phyloP scores from a whole-genome alignment of 2,113 vertebrate species.

The Nasalis larvatus region DNA sequence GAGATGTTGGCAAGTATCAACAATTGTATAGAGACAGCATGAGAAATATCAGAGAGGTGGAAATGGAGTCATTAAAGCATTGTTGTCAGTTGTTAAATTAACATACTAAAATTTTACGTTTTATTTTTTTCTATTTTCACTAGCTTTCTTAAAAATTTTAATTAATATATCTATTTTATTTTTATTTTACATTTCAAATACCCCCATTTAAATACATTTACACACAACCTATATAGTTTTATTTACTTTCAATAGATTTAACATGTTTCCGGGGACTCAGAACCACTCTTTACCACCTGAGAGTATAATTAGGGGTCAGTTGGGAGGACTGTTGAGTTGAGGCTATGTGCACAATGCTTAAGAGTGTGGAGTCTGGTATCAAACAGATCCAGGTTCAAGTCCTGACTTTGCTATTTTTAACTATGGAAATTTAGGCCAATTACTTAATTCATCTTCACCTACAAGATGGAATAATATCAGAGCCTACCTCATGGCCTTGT shows the following conservation, averaged over 20 bases:
- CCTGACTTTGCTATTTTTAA: neutral
- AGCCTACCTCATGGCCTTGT: neutral
- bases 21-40: neutral
- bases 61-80: neutral
- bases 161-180: too few relatives aligned
- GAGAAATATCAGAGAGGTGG: neutral
- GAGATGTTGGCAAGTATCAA: neutral
- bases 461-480: neutral
- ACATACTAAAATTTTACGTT: neutral
- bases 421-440: neutral
- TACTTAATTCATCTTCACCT: neutral
- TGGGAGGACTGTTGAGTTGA: neutral
- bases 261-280: neutral
- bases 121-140: neutral
- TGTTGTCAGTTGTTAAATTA: neutral
- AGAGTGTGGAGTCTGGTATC: neutral
- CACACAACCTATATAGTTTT: neutral
- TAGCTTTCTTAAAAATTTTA: too few relatives aligned
- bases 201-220: neutral
- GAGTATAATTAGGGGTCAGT: neutral
- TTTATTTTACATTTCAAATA: neutral
- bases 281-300: neutral
- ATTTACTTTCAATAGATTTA: slow-evolving; percentile 1
- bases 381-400: neutral
- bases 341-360: neutral